Evolutionary conservation across 2,888 invertebrate species (phyloP), one percentile per base, ranked within the genome.

Genomic region (Callimorpha dominula): DNA sequence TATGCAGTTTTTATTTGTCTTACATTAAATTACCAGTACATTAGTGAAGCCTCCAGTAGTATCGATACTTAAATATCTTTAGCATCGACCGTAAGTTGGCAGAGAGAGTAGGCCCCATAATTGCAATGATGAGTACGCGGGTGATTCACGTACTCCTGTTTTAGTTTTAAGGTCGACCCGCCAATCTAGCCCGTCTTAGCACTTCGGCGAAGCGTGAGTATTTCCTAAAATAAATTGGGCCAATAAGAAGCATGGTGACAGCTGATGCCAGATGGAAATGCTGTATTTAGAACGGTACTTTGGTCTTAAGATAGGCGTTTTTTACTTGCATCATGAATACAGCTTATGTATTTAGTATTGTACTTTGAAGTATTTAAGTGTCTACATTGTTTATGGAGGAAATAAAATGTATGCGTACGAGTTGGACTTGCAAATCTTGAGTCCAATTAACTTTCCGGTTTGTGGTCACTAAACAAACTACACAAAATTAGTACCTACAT

Each of bases 81-180:
- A 70, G 70, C 31, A 40, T 54, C 31, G 46, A 68, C 77, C 54
- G 73, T 67, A 68, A 78, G 72, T 84, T 83, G 81, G 85, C 81
- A 81, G 74, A 74, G 66, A 70, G 69, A 68, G 54, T 69, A 42
- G 40, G 73, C 76, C 77, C 72, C 77, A 80, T 75, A 77, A 82
- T 76, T 73, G 74, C 65, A 71, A 66, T 72, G 80, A 75, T 74
- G 72, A 80, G 70, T 71, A 67, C 75, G 46, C 63, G 65, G 66
- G 70, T 84, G 83, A 84, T 75, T 84, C 83, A 84, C 71, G 14
- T 76, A 68, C 72, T 74, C 78, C 77, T 81, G 76, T 76, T 83
- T 84, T 85, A 84, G 83, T 78, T 81, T 73, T 84, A 83, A 83
- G 83, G 85, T 80, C 85, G 74, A 46, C 70, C 64, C 42, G 80